A percentile compares a stretch with the other conserved stretches of the same genome.
phyloP scores from a whole-genome alignment of 2,888 invertebrate species.

The Drosophila kuntzei region DNA sequence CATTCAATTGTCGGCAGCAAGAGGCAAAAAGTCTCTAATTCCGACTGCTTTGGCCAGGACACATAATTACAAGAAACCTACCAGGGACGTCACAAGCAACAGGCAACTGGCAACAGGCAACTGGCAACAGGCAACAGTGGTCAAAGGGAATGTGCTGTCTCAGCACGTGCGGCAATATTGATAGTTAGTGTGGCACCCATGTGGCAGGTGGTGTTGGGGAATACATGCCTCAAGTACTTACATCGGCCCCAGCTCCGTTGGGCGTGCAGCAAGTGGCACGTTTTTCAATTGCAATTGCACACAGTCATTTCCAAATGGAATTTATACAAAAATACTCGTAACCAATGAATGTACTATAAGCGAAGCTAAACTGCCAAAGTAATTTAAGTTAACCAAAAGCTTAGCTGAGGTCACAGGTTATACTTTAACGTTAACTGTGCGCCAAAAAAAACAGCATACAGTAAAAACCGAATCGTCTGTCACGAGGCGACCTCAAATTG shows the following conservation, averaged over 20 bases:
- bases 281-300: conserved; percentile 20
- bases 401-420: neutral
- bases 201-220: neutral
- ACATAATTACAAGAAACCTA: conserved; percentile 46
- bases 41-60: conserved; percentile 7
- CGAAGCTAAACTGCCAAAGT: conserved; percentile 8
- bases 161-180: conserved; percentile 25
- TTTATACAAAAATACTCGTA: conserved; percentile 4
- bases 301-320: conserved; percentile 14
- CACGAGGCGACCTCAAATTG: conserved; percentile 1
- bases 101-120: conserved; percentile 10
- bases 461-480: neutral
- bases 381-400: conserved; percentile 3
- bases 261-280: conserved; percentile 12
- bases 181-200: conserved; percentile 18
- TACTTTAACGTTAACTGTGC: neutral
- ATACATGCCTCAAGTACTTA: neutral
- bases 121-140: conserved; percentile 5
- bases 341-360: conserved; percentile 7
- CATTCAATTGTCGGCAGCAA: conserved; percentile 38
- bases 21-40: conserved; percentile 44
- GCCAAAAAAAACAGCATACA: neutral
- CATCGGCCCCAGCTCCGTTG: conserved; percentile 1
- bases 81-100: conserved; percentile 6
- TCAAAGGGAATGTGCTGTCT: conserved; percentile 9